A percentile compares a stretch with the other conserved stretches of the same genome.
These are phyloP conservation scores for Montipora capricornis DNA, from an alignment of 64 coral and sea anemone genomes.

Conservation along the genomic window DNA sequence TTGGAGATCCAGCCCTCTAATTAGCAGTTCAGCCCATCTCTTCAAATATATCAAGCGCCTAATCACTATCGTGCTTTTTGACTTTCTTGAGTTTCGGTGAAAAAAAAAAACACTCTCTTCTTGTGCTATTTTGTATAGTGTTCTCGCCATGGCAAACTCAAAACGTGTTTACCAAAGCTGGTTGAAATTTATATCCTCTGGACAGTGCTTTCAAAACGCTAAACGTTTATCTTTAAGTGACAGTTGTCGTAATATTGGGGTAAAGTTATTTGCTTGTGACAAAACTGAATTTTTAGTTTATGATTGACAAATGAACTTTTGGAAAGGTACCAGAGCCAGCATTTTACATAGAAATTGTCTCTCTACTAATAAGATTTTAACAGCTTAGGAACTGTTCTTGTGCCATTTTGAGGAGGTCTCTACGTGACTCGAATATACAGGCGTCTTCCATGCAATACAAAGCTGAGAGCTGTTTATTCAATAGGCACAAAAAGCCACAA, in stretches of 20 bases:
- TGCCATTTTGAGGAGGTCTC: not conserved
- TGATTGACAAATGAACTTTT: not conserved
- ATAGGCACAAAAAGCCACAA: not conserved
- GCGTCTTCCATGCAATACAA: not conserved
- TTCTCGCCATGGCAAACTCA: not conserved
- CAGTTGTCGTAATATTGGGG: not conserved
- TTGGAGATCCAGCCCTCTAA: constrained; percentile 32
- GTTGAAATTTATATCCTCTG: not conserved
- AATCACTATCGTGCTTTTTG: constrained; percentile 3
- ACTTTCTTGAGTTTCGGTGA: not conserved
- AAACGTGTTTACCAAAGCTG: not conserved
- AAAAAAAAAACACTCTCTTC: not conserved
- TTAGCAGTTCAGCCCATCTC: constrained; percentile 16
- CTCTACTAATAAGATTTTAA: not conserved
- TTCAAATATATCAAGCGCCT: constrained; percentile 14
- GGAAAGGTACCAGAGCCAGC: not conserved
- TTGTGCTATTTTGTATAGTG: not conserved
- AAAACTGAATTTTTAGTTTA: not conserved
- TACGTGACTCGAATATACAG: not conserved
- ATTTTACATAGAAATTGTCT: not conserved
- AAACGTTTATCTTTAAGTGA: too few species aligned
- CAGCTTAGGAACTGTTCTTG: not conserved
- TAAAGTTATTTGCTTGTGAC: not conserved
- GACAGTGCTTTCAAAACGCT: not conserved
- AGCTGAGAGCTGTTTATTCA: not conserved